These are phyloP conservation scores for Agonum fuliginosum DNA, from an alignment of 2,888 invertebrate species.

Conservation along the genomic window DNA sequence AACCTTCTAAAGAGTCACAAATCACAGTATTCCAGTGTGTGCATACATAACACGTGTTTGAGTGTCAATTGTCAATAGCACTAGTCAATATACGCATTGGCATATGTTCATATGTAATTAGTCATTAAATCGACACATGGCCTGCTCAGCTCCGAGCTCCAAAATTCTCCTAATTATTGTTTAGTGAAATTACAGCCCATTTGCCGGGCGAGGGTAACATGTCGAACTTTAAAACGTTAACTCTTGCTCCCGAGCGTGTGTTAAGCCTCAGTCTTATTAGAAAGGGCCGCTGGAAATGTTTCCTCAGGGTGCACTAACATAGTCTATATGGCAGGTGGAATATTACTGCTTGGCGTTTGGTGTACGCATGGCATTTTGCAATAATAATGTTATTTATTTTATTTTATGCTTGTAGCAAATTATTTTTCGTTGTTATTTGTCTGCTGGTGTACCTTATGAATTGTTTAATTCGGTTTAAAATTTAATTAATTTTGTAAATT, in stretches of 20 bases:
- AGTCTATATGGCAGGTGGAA: not conserved
- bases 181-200: conserved; percentile 33
- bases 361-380: not conserved
- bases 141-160: too few species aligned
- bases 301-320: conserved; percentile 8
- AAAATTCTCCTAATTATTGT: conserved; percentile 3
- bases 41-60: not conserved
- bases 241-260: conserved; percentile 19
- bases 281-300: not conserved
- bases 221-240: conserved; percentile 37
- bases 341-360: not conserved
- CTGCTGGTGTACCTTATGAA: not conserved
- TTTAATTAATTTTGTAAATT: not conserved
- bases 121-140: conserved; percentile 2
- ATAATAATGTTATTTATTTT: conserved; percentile 39
- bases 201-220: conserved; percentile 15
- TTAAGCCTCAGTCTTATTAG: conserved; percentile 17
- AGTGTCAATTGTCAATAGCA: not conserved
- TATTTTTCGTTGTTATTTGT: not conserved
- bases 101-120: not conserved
- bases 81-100: not conserved
- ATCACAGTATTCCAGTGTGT: too few species aligned
- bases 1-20: too few species aligned
- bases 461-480: not conserved
- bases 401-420: not conserved